Base-by-base conservation (phyloP, 2,113 vertebrate genomes). In the Cottus gobio region DNA sequence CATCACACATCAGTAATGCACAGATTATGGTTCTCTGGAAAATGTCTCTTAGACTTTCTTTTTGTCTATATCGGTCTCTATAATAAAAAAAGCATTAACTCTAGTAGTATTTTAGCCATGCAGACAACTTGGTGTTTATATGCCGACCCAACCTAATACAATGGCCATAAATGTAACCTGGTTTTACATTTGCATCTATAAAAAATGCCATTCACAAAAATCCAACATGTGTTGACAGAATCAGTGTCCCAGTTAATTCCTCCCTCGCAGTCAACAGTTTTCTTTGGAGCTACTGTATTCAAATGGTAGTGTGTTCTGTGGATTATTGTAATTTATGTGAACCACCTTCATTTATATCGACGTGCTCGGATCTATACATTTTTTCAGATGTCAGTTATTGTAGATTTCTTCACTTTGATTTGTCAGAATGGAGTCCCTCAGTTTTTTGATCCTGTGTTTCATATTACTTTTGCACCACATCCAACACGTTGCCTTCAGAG, bases 391-490 rank as follows among this genome's bases (percentile, higher is more conserved):
- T 57, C 54, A 30, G 2, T 28, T 7, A 28, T 57, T 57, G 26
- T 57, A 28, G 13, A 7, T 57, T 52, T 50, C n/a, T 22, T n/a
- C 2, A 52, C 16, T 30, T 57, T 5, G 28, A 57, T 13, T n/a
- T n/a, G 26, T 54, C n/a, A 0, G 28, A 28, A 57, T 57, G 5
- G 12, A 16, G 30, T 58, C 15, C 26, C 56, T 58, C 26, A 11
- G 13, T 16, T 22, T 46, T 11, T 77, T 80, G 13, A 50, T 46
- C 37, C 24, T 66, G 31, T 61, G 44, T 66, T 39, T 13, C 52
- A 42, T n/a, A 24, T 63, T 50, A 76, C 30, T 56, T 85, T 56
- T 61, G 5, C 8, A 70, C 34, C 16, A 42, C 65, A 56, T 64
- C 36, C 52, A 39, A 20, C 64, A 68, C 54, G 71, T 28, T 56